A percentile compares a stretch with the other conserved stretches of the same genome.
phyloP scores from a whole-genome alignment of 2,888 invertebrate genomes.

The Conus canariensis region DNA sequence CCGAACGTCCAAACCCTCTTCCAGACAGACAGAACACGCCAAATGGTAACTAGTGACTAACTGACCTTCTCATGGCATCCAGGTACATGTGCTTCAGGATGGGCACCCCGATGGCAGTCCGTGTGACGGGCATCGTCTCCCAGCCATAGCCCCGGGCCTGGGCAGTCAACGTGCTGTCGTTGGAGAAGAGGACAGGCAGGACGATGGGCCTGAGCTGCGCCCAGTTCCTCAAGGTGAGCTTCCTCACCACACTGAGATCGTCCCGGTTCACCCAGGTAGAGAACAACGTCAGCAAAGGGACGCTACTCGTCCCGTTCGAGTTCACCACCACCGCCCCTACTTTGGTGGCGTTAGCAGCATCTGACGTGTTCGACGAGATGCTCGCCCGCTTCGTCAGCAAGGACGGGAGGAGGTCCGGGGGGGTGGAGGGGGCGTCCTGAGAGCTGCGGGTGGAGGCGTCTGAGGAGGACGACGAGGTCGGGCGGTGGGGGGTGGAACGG shows the following conservation, averaged over 20 bases:
- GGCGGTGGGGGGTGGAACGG: neutral
- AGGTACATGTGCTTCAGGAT: conserved; percentile 69
- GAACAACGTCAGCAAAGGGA: conserved; percentile 63
- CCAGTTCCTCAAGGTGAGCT: conserved; percentile 66
- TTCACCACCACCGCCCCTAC: neutral
- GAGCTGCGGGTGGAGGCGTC: neutral
- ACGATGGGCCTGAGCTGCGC: conserved; percentile 59
- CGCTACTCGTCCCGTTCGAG: neutral
- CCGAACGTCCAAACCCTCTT: neutral
- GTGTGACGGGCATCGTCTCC: conserved; percentile 56
- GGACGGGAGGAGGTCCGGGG: neutral
- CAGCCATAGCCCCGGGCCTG: conserved; percentile 58
- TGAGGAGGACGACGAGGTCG: neutral
- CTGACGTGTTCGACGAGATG: neutral
- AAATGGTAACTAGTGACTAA: too few relatives aligned
- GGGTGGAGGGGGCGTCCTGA: neutral
- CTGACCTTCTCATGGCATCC: conserved; percentile 55
- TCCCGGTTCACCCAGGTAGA: conserved; percentile 62
- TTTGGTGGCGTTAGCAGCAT: neutral
- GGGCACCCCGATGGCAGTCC: conserved; percentile 61
- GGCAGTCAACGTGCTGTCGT: conserved; percentile 48
- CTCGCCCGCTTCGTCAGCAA: neutral
- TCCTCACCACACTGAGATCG: conserved; percentile 60
- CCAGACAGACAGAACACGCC: neutral
- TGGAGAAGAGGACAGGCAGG: conserved; percentile 61